These are phyloP conservation scores for Atractosteus spatula DNA, from an alignment of 2,113 vertebrate genomes.

Conservation along the genomic window DNA sequence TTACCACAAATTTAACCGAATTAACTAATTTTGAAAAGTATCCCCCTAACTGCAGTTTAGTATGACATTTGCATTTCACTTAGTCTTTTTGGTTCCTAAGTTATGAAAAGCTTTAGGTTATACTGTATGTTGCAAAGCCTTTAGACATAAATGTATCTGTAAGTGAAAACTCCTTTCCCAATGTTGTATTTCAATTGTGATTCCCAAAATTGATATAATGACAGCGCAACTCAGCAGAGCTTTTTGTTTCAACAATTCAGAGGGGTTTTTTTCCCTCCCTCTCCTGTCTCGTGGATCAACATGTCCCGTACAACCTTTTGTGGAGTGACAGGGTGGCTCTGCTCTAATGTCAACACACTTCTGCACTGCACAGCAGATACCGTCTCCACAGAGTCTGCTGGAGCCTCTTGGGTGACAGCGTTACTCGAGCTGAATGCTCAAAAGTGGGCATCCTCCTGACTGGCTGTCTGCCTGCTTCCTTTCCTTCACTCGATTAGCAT, in stretches of 20 bases:
- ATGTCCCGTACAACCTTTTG: constrained; percentile 60
- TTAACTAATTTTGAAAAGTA: too few species aligned
- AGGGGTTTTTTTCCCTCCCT: neutral
- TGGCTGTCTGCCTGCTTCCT: constrained; percentile 52
- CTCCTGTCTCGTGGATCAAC: constrained; percentile 20
- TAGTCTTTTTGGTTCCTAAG: too few species aligned
- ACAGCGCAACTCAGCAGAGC: neutral
- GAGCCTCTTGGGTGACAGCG: constrained; percentile 55
- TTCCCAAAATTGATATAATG: too few species aligned
- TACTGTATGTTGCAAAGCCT: too few species aligned
- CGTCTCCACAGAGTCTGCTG: constrained; percentile 52
- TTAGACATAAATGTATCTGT: too few species aligned
- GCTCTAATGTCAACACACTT: constrained; percentile 50
- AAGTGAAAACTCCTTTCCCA: too few species aligned
- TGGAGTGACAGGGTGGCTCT: constrained; percentile 43
- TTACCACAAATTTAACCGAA: too few species aligned
- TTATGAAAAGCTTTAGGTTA: too few species aligned
- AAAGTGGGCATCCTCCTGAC: constrained; percentile 38
- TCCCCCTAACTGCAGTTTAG: too few species aligned
- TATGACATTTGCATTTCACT: too few species aligned
- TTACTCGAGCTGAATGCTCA: constrained; percentile 63
- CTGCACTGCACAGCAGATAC: constrained; percentile 43
- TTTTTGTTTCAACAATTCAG: constrained; percentile 24
- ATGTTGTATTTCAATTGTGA: too few species aligned
- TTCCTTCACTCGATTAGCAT: constrained; percentile 71